Conservation (phyloP, 1,140 invertebrate species). For the Melipona quadrifasciata region DNA sequence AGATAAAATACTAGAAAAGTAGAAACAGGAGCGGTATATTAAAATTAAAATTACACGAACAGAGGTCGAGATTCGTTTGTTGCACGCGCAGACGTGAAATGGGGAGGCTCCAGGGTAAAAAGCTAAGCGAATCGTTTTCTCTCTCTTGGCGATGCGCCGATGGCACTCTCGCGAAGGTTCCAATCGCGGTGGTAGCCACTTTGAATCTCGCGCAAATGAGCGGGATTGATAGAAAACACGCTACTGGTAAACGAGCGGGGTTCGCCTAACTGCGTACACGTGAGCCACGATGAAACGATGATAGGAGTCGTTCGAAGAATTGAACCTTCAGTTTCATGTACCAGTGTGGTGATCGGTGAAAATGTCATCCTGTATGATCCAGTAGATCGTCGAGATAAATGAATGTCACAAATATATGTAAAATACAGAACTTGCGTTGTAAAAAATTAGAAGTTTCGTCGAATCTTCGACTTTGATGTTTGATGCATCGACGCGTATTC, state of each 20-base stretch:
- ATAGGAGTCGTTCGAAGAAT: constrained; percentile 1
- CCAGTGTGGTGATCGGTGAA: not conserved
- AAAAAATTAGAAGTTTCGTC: no score
- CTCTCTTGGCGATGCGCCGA: not conserved
- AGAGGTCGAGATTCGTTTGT: no score
- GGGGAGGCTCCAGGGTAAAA: not conserved
- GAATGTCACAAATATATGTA: no score
- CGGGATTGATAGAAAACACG: constrained; percentile 37
- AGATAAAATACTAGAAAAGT: no score
- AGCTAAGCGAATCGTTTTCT: not conserved
- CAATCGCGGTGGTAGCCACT: constrained; percentile 6
- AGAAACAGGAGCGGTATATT: no score
- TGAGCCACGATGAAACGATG: not conserved
- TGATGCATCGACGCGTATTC: no score
- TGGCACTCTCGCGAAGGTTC: not conserved
- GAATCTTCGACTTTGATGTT: no score
- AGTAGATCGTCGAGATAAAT: no score
- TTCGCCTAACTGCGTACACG: constrained; percentile 21
- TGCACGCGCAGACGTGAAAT: no score
- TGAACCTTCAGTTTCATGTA: not conserved
- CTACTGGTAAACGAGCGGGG: constrained; percentile 35
- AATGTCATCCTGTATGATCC: not conserved
- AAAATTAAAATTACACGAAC: no score
- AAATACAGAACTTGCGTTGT: no score
- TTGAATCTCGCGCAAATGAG: constrained; percentile 45